Conservation (phyloP, 2,888 invertebrate genomes). For the Nycteola revayana region DNA sequence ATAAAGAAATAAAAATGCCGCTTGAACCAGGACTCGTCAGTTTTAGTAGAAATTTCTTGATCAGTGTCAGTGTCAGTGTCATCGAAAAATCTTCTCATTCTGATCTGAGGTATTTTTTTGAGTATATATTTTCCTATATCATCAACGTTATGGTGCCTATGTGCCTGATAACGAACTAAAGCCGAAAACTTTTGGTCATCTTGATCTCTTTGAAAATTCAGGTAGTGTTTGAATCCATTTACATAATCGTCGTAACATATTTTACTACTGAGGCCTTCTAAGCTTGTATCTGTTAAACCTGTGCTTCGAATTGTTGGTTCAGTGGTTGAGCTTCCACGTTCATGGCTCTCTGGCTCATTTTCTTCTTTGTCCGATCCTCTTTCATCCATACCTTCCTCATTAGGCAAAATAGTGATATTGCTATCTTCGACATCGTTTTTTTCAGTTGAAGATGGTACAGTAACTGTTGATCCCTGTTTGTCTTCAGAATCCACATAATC, state of each 20-base stretch:
- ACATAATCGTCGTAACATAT: slow-evolving; percentile 62
- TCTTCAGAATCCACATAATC: slow-evolving; percentile 19
- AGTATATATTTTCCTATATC: slow-evolving; percentile 71
- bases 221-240: slow-evolving; percentile 64
- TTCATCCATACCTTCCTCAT: too few relatives aligned
- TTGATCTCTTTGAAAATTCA: slow-evolving; percentile 58
- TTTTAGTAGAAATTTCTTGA: slow-evolving; percentile 60
- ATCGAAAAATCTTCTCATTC: slow-evolving; percentile 43
- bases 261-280: slow-evolving; percentile 49
- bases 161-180: slow-evolving; percentile 63
- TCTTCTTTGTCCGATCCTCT: too few relatives aligned
- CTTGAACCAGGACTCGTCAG: slow-evolving; percentile 64
- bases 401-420: too few relatives aligned
- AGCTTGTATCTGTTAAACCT: slow-evolving; percentile 34
- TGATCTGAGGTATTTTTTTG: slow-evolving; percentile 53
- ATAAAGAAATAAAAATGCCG: slow-evolving; percentile 62
- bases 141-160: slow-evolving; percentile 65
- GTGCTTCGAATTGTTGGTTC: not conserved
- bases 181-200: slow-evolving; percentile 57
- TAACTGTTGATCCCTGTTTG: not conserved
- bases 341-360: too few relatives aligned
- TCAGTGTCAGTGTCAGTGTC: slow-evolving; percentile 54
- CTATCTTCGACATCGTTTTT: not conserved
- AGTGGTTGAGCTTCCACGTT: not conserved
- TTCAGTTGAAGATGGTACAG: not conserved